Evolutionary conservation across 2,888 invertebrate species (phyloP).

Genomic region (Lycocerus yunnanus): DNA sequence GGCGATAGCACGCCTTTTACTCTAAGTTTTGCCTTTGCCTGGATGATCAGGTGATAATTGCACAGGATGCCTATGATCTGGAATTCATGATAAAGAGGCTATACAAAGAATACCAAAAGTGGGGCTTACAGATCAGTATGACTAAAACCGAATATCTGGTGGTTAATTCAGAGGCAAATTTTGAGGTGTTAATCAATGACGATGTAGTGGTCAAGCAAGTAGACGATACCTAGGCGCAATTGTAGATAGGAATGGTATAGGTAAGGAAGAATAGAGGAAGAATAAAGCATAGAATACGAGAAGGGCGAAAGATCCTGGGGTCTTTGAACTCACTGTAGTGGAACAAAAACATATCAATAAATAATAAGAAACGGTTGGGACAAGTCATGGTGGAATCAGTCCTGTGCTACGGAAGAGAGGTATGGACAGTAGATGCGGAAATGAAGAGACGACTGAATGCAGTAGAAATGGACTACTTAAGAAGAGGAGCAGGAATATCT

Average conservation of each 20-base stretch:
- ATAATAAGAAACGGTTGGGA: not conserved
- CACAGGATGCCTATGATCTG: too few species aligned
- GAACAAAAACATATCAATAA: constrained; percentile 10
- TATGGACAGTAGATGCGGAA: not conserved
- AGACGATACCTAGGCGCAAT: not conserved
- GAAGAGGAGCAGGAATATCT: too few species aligned
- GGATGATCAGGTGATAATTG: too few species aligned
- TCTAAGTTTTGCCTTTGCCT: too few species aligned
- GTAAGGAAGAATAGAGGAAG: too few species aligned
- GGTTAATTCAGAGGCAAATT: not conserved
- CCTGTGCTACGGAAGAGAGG: constrained; percentile 1
- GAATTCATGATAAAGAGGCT: too few species aligned
- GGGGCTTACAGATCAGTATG: constrained; percentile 15
- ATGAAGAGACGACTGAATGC: not conserved
- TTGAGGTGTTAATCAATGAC: too few species aligned
- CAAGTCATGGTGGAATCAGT: constrained; percentile 1
- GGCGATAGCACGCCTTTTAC: too few species aligned
- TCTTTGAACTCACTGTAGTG: constrained; percentile 9
- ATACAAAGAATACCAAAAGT: constrained; percentile 14
- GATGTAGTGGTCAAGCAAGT: not conserved
- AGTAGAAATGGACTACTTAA: too few species aligned
- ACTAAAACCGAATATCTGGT: constrained; percentile 19
- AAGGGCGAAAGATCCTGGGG: not conserved
- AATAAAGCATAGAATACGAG: constrained; percentile 3
- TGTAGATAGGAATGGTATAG: too few species aligned